Conservation (phyloP, 2,113 vertebrate genomes). For the Chelonoidis abingdonii region DNA sequence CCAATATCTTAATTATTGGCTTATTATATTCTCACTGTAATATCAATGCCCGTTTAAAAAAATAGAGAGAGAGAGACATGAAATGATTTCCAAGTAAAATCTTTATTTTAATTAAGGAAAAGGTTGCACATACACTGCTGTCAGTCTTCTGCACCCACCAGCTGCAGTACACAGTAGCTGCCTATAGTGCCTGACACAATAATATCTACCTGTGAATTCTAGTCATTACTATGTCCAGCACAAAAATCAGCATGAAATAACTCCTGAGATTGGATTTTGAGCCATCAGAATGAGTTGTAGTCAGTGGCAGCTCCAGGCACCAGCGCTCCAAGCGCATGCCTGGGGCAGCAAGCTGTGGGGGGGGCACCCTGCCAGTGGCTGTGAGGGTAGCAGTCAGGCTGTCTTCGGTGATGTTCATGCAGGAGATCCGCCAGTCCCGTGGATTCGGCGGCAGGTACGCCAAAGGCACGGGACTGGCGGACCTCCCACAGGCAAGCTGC, state of each 20-base stretch:
- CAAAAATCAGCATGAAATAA: conserved; percentile 65
- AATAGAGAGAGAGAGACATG: neutral
- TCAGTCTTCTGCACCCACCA: conserved; percentile 54
- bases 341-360: no score
- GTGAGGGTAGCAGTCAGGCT: no score
- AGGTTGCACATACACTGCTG: conserved; percentile 21
- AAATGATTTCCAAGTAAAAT: conserved; percentile 29
- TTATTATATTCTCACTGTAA: conserved; percentile 44
- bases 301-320: no score
- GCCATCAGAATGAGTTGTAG: neutral
- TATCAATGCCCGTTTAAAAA: neutral
- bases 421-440: no score
- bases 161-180: conserved; percentile 35
- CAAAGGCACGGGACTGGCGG: no score
- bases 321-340: no score
- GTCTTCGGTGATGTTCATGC: no score
- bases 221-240: conserved; percentile 60
- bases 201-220: conserved; percentile 56
- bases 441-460: no score
- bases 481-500: no score
- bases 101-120: conserved; percentile 59
- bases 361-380: no score
- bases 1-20: neutral
- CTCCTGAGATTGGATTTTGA: conserved; percentile 42
- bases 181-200: neutral